Percentiles rank a stretch among this genome's conserved stretches.
phyloP scores from a whole-genome alignment of 2,113 vertebrate species.

The Otocyon megalotis region DNA sequence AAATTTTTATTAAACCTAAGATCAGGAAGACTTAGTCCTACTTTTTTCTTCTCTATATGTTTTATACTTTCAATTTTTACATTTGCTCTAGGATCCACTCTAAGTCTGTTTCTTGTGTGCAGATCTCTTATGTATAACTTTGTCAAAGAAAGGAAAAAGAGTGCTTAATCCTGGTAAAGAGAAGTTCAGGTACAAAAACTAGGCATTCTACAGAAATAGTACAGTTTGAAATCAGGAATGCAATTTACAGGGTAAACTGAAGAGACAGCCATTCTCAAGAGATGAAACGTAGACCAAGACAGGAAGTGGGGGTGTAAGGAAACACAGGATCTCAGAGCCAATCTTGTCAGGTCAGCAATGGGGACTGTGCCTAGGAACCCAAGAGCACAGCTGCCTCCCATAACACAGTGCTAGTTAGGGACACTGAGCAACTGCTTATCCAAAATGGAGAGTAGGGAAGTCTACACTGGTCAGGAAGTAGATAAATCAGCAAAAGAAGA shows the following conservation, averaged over 20 bases:
- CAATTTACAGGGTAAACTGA: neutral
- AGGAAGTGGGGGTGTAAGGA: neutral
- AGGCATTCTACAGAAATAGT: neutral
- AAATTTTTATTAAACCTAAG: neutral
- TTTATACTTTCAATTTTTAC: neutral
- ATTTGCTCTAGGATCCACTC: neutral
- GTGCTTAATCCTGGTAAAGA: neutral
- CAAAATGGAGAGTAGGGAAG: neutral
- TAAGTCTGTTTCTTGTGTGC: neutral
- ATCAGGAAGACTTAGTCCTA: neutral
- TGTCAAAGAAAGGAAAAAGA: neutral
- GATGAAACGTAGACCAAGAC: neutral
- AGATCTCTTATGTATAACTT: neutral
- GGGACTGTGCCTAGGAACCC: neutral
- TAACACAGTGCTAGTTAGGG: rapidly evolving
- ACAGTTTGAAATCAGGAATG: neutral
- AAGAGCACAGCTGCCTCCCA: neutral
- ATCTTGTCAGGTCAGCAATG: rapidly evolving
- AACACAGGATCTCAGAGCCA: neutral
- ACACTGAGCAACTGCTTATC: neutral
- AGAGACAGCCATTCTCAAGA: neutral
- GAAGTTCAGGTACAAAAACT: neutral
- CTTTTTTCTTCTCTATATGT: neutral
- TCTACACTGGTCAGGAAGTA: rapidly evolving
- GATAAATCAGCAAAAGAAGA: neutral